Evolutionary conservation across 53 echinoderm and acorn worm genomes (phyloP), one percentile per base, ranked within the genome.

Genomic region (Mesocentrotus franciscanus): DNA sequence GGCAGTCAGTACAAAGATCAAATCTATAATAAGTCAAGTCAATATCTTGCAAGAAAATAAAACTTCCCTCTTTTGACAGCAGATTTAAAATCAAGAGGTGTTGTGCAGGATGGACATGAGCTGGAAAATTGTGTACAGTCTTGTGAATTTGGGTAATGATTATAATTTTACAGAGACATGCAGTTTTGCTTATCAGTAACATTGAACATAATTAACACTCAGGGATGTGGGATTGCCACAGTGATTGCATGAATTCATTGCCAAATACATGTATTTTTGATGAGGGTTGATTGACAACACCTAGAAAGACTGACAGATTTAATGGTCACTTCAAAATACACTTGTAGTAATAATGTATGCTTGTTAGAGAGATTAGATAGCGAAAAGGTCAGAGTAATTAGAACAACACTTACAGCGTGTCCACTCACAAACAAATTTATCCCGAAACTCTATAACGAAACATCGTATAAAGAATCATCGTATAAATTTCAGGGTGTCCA

Each of bases 1-100:
- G 87, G 20, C 87, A 87, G 87, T 30, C 87, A 87, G 87, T 30
- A n/a, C 29, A 26, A 58, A 11, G 12, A 87, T 59, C 1, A 11
- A 87, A 85, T 18, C 49, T 56, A 13, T 58, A 87, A 87, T 42
- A 55, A 84, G 87, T 87, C 87, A 87, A 87, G 87, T 57, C 59
- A 57, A 57, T 87, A 27, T 22, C n/a, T 58, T 87, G 58, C 87
- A 26, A 58, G 59, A n/a, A 58, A 58, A 39, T 87, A n/a, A 87
- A 87, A 87, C 26, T 16, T 34, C 14, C 16, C 6, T 87, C 26
- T 58, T 87, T 57, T n/a, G 58, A 58, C 27, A 87, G 58, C 33
- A 58, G 57, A 56, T 58, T 16, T 58, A 29, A 12, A 84, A 22
- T 66, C 17, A 1, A 66, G 66, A 1, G 72, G n/a, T 75, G 30